These are phyloP conservation scores for Progne subis DNA, from an alignment of 2,113 vertebrate species.

Conservation along the genomic window DNA sequence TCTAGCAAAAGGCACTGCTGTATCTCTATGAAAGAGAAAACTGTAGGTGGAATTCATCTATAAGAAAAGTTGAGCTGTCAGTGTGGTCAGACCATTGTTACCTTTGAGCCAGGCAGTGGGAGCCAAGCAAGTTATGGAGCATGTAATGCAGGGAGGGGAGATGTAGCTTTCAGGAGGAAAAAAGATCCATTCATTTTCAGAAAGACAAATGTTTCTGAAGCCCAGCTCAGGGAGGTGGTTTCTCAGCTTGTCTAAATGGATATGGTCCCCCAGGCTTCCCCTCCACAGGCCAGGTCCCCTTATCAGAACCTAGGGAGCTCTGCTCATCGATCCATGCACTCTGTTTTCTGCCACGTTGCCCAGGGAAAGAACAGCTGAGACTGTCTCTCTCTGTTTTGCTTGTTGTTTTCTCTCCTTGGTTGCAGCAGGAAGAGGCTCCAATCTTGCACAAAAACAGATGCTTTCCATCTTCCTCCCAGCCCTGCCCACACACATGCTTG, in stretches of 20 bases:
- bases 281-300: background rate
- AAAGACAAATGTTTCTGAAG: background rate
- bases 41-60: background rate
- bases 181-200: background rate
- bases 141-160: background rate
- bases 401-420: background rate
- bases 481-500: accelerated
- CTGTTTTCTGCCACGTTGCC: background rate
- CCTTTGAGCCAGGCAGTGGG: background rate
- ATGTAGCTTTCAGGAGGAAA: background rate
- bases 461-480: background rate
- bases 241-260: background rate
- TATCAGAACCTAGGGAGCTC: background rate
- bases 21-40: background rate
- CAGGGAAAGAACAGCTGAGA: background rate
- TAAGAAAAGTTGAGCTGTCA: background rate
- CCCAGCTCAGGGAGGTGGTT: background rate
- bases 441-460: accelerated
- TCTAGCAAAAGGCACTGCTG: background rate
- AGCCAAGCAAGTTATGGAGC: accelerated
- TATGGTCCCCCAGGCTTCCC: background rate
- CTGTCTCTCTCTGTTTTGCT: background rate
- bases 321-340: accelerated
- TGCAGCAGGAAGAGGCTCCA: background rate
- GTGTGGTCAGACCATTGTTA: background rate